Evolutionary conservation across 1,140 invertebrate genomes (phyloP), one percentile per base, ranked within the genome.

Genomic region (Lycorma delicatula): DNA sequence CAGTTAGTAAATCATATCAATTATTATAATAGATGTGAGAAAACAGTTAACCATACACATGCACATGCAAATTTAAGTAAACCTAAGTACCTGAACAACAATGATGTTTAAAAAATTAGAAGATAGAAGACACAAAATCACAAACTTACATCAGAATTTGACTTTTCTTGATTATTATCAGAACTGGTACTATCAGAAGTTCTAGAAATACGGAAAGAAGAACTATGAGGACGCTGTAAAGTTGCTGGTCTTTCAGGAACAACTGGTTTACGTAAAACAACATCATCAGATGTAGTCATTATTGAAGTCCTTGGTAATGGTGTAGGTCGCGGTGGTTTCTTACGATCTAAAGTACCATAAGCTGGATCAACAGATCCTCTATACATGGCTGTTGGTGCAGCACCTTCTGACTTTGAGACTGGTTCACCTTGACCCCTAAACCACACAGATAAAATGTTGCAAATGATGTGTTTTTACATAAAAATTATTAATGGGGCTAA

Each of bases 161-260:
- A n/a, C n/a, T n/a, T n/a, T n/a, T n/a, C n/a, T n/a, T n/a, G n/a
- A n/a, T n/a, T n/a, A n/a, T n/a, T n/a, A n/a, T n/a, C n/a, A n/a
- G n/a, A n/a, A n/a, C n/a, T n/a, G n/a, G n/a, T n/a, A n/a, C n/a
- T 22, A 18, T 16, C 5, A 9, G 41, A 6, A 18, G 49, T 48
- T 36, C 62, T 60, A 12, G 58, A 38, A 16, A 63, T 62, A 13
- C 66, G 54, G 54, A 68, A 68, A 1, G 66, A 66, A 13, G 60
- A 64, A 52, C 66, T 67, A 11, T 64, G 75, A 16, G 81, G 80
- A 55, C 82, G 75, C 48, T 70, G 63, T 31, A 86, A 71, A 27
- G 78, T 79, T n/a, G 81, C 79, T 3, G 84, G 85, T 53, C 84
- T 74, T 65, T 85, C 83, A 12, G 85, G 85, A 46, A 87, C 79